A percentile compares a stretch with the other conserved stretches of the same genome.
These are phyloP conservation scores for Malurus splendens DNA, from an alignment of 2,797 vertebrate genomes.

Conservation along the genomic window DNA sequence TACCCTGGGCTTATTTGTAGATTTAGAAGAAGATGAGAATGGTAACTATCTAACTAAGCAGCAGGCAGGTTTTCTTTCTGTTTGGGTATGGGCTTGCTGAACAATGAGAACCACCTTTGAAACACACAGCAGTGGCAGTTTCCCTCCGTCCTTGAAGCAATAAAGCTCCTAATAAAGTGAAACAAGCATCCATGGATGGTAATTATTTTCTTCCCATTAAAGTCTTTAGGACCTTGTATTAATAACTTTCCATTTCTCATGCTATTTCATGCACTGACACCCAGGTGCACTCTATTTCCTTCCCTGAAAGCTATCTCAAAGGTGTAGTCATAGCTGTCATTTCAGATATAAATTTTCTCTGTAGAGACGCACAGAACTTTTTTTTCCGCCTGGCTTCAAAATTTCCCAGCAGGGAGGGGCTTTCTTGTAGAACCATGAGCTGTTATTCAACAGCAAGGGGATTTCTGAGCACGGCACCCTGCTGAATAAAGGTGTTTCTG, in stretches of 20 bases:
- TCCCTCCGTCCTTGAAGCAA: background rate
- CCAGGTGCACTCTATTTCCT: slow-evolving; percentile 46
- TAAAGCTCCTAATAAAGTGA: slow-evolving; percentile 22
- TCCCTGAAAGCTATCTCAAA: slow-evolving; percentile 38
- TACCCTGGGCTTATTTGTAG: background rate
- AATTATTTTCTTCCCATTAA: slow-evolving; percentile 41
- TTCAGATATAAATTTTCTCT: slow-evolving; percentile 25
- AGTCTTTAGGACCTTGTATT: slow-evolving; percentile 40
- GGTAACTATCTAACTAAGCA: background rate
- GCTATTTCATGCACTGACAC: slow-evolving; percentile 41
- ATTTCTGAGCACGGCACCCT: background rate
- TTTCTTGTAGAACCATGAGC: background rate
- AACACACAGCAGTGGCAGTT: background rate
- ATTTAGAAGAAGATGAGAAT: background rate
- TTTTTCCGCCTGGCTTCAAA: background rate
- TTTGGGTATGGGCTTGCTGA: background rate
- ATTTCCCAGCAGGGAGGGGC: slow-evolving; percentile 26
- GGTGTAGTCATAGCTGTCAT: slow-evolving; percentile 49
- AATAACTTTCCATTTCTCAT: slow-evolving; percentile 21
- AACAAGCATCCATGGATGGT: background rate
- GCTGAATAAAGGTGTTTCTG: slow-evolving; percentile 16
- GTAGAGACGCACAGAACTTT: slow-evolving; percentile 12
- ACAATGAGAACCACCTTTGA: background rate
- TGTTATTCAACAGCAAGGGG: background rate
- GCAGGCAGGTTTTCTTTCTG: background rate